Conservation (phyloP, 2,797 vertebrate genomes). For the Aulostomus chinensis region DNA sequence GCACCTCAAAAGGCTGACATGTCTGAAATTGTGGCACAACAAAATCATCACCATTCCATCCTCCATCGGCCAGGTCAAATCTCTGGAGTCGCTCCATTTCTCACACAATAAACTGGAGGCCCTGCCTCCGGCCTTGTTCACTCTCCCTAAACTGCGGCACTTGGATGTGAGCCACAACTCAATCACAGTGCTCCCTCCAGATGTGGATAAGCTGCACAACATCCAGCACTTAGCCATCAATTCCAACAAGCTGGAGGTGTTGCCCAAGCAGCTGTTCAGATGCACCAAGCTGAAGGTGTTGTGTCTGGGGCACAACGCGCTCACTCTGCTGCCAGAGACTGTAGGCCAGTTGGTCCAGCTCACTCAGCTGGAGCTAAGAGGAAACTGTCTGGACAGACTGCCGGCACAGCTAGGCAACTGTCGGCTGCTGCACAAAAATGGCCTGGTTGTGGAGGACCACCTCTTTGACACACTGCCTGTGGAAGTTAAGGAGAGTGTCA, state of each 20-base stretch:
- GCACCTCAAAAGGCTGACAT: conserved; percentile 94
- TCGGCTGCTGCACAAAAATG: conserved; percentile 87
- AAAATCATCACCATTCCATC: conserved; percentile 94
- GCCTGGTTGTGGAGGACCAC: conserved; percentile 93
- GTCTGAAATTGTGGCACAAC: conserved; percentile 98
- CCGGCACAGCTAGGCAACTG: conserved; percentile 89
- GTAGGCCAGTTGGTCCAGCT: conserved; percentile 90
- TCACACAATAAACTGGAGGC: conserved; percentile 96
- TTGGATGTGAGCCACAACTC: conserved; percentile 93
- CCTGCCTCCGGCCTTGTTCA: conserved; percentile 89
- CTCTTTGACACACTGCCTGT: conserved; percentile 93
- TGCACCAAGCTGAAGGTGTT: conserved; percentile 94
- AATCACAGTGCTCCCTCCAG: conserved; percentile 86
- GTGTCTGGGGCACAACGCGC: conserved; percentile 90
- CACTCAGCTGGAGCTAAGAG: conserved; percentile 91
- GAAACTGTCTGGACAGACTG: conserved; percentile 93
- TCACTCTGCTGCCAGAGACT: conserved; percentile 87
- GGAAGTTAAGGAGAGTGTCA: conserved; percentile 92
- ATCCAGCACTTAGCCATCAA: conserved; percentile 93
- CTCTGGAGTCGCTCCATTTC: conserved; percentile 92
- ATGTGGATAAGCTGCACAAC: conserved; percentile 90
- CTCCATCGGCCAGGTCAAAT: conserved; percentile 91
- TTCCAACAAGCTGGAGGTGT: conserved; percentile 89
- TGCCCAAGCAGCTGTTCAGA: conserved; percentile 93
- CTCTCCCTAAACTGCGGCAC: conserved; percentile 91